Conservation (phyloP, 2,797 vertebrate species). For the Pipistrellus pipistrellus region DNA sequence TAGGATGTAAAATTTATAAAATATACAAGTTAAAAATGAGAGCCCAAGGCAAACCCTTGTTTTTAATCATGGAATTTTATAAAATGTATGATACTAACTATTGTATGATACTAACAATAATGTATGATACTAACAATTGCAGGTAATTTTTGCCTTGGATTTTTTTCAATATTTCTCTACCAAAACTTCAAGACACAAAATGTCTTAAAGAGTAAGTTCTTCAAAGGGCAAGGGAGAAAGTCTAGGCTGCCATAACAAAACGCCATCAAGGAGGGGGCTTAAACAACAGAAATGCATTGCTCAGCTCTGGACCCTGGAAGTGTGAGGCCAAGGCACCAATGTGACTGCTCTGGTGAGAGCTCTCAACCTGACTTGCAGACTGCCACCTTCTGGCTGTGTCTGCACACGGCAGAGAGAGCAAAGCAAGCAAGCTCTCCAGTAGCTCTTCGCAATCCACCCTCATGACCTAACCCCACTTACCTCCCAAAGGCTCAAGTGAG, state of each 20-base stretch:
- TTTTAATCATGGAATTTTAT: neutral
- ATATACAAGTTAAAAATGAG: neutral
- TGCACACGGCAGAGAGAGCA: neutral
- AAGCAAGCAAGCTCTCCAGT: neutral
- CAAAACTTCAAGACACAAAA: neutral
- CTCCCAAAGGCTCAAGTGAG: neutral
- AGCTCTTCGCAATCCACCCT: neutral
- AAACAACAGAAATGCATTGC: neutral
- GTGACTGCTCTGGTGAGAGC: neutral
- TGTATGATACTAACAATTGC: neutral
- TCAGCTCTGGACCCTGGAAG: neutral
- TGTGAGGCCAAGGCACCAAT: neutral
- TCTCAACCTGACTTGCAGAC: neutral
- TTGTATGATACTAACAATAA: neutral
- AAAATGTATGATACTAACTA: constrained; percentile 9
- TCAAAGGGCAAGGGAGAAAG: neutral
- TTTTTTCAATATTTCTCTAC: neutral
- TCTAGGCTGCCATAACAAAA: neutral
- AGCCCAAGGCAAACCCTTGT: neutral
- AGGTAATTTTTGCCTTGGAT: neutral
- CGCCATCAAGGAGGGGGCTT: neutral
- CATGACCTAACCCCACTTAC: neutral
- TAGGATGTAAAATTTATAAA: neutral
- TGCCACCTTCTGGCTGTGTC: neutral
- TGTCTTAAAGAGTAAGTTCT: neutral